phyloP scores from a whole-genome alignment of 2,888 invertebrate genomes.

The Ophioninae sp. region DNA sequence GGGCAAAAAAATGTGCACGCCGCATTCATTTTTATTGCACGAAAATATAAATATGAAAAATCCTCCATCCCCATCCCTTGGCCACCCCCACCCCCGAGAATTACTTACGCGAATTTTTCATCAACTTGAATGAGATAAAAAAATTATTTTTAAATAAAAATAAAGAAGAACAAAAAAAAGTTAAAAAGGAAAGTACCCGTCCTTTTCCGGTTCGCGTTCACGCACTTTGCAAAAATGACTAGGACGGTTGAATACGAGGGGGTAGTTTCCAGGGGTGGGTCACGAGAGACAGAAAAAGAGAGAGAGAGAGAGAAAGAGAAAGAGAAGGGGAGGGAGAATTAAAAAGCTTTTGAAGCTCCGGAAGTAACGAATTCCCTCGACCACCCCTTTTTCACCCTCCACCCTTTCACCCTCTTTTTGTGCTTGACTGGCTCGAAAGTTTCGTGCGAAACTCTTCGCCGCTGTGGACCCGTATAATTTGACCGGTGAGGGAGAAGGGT shows the following conservation, averaged over 20 bases:
- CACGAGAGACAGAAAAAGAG: neutral
- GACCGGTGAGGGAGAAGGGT: conserved; percentile 28
- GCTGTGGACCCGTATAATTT: conserved; percentile 58
- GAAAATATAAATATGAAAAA: neutral
- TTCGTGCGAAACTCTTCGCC: conserved; percentile 55
- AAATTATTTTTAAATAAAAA: no score
- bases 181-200: neutral
- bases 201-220: conserved; percentile 47
- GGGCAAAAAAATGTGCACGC: neutral
- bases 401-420: conserved; percentile 21
- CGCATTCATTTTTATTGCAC: neutral
- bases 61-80: neutral
- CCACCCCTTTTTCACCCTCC: neutral
- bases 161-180: neutral
- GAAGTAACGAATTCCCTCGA: conserved; percentile 63
- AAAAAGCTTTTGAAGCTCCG: conserved; percentile 70
- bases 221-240: conserved; percentile 58
- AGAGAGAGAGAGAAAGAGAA: conserved; percentile 41
- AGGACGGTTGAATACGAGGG: conserved; percentile 18
- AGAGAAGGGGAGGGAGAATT: conserved; percentile 61
- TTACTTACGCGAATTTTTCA: conserved; percentile 21
- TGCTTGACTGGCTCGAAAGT: conserved; percentile 57
- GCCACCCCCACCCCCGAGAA: neutral
- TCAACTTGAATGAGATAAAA: conserved; percentile 29
- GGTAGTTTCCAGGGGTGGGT: neutral